phyloP scores from a whole-genome alignment of 2,113 vertebrate genomes.

The Hystrix cristata region DNA sequence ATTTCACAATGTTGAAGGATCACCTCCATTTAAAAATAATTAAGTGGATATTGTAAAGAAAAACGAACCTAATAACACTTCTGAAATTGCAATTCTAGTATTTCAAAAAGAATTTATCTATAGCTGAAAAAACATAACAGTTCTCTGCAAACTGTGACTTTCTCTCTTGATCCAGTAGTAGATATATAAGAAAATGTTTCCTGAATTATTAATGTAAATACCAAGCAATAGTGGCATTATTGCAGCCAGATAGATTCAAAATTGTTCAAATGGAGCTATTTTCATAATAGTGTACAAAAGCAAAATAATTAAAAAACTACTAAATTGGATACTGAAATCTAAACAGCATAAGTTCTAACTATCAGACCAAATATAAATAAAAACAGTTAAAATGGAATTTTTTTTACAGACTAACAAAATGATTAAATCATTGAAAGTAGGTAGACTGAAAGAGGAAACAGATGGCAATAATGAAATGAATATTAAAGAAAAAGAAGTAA shows the following conservation, averaged over 20 bases:
- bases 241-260: neutral
- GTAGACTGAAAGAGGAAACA: neutral
- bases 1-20: neutral
- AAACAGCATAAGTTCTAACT: neutral
- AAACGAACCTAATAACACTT: conserved; percentile 2
- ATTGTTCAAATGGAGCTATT: neutral
- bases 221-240: neutral
- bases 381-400: neutral
- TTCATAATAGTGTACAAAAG: neutral
- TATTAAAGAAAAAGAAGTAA: conserved; percentile 37
- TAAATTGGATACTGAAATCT: neutral
- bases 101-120: conserved; percentile 1
- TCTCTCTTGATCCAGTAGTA: neutral
- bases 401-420: neutral
- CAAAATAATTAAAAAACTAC: neutral
- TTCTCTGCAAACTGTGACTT: neutral
- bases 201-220: conserved; percentile 28
- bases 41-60: neutral
- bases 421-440: neutral
- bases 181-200: conserved; percentile 5
- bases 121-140: neutral
- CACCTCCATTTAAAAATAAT: neutral
- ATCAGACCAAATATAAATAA: neutral
- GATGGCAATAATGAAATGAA: neutral
- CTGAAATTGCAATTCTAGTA: neutral